Conservation (phyloP, 2,797 vertebrate genomes). For the Myripristis jacobus region DNA sequence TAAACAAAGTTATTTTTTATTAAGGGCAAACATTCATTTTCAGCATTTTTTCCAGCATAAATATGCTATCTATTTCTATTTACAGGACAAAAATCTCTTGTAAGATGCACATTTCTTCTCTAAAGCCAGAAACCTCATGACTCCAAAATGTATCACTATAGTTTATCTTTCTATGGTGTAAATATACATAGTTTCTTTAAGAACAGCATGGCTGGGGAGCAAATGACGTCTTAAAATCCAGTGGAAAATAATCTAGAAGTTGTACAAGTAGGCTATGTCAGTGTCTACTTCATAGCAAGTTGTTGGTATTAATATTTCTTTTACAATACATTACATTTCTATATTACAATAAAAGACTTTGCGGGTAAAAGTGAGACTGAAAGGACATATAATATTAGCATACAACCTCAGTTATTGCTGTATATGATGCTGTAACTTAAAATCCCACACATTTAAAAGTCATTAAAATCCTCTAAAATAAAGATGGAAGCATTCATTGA, state of each 20-base stretch:
- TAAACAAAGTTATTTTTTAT: constrained; percentile 81
- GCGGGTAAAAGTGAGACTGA: constrained; percentile 39
- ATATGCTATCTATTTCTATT: constrained; percentile 79
- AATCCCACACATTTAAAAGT: constrained; percentile 49
- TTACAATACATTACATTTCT: constrained; percentile 80
- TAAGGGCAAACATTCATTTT: constrained; percentile 74
- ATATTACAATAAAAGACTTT: constrained; percentile 73
- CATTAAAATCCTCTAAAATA: constrained; percentile 55
- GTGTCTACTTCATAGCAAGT: constrained; percentile 66
- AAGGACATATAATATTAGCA: constrained; percentile 57
- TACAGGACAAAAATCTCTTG: constrained; percentile 70
- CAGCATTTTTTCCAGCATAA: constrained; percentile 77
- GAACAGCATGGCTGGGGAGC: constrained; percentile 53
- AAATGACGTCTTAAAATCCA: constrained; percentile 48
- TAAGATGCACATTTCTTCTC: constrained; percentile 45
- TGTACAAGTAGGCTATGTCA: constrained; percentile 65
- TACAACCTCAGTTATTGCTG: constrained; percentile 60
- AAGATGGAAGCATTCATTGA: constrained; percentile 56
- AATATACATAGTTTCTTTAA: constrained; percentile 56
- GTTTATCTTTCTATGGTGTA: constrained; percentile 56
- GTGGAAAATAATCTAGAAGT: constrained; percentile 57
- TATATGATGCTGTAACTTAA: constrained; percentile 43
- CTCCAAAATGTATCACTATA: constrained; percentile 35
- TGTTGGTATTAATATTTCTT: constrained; percentile 66
- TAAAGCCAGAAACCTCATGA: constrained; percentile 9